Base-by-base conservation (phyloP, 30 jellyfish, hydroid and myxozoan species). In the Aurelia sp. region DNA sequence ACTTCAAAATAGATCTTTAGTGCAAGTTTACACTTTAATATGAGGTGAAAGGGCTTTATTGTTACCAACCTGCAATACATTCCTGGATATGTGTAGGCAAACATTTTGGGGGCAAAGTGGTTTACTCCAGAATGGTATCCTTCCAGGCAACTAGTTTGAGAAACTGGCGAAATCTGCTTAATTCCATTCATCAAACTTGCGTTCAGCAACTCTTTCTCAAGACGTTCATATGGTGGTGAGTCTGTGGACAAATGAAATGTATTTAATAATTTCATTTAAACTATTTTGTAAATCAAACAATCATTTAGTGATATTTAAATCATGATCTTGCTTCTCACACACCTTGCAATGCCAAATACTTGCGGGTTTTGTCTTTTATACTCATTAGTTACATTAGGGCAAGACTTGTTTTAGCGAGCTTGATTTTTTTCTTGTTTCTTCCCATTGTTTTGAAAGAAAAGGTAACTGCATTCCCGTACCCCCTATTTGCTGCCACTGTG, bases 11-110 rank as follows among this genome's bases (percentile, higher is more conserved):
- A 63, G 50, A 63, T 63, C 74, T 63, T 63, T 63, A 63, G 74
- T 35, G 73, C 73, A 63, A 63, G 73, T 63, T 63, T 63, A 4
- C 74, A 63, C 12, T 63, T 63, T 63, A 5, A 20, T 63, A 1
- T 20, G 74, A 6, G 52, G 1, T 6, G 50, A 35, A 9, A 63
- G 40, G 74, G 74, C 19, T 63, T 60, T n/a, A 21, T 22, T 2
- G 67, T 27, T 44, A 74, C 77, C 75, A 18, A 76, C 90, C 90
- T 80, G 90, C 90, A 80, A 60, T 80, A 66, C n/a, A 80, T 80
- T 66, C 90, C 90, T 35, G 53, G 55, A 66, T 80, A 80, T 35
- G 90, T 18, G 88, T 57, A 77, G 53, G 88, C 88, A 61, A 77
- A 18, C 88, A 77, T 77, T 67, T 77, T 77, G 35, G 79, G 88